Evolutionary conservation across 2,888 invertebrate genomes (phyloP).

Genomic region (Xestoiulus laeticollis): DNA sequence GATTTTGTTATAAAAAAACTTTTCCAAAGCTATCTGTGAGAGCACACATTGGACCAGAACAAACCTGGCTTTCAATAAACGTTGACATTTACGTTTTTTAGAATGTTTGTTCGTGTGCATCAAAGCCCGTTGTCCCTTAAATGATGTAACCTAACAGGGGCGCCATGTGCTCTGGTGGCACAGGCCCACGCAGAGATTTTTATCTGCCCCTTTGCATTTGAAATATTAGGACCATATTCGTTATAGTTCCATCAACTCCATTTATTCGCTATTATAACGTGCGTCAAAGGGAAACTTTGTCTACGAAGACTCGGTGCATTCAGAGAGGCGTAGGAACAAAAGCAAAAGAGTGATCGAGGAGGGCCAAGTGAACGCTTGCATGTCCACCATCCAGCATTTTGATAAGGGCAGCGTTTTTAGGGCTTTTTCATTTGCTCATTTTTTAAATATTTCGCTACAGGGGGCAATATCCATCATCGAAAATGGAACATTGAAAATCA

Average conservation of each 20-base stretch:
- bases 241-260: constrained; percentile 34
- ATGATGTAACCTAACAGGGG: constrained; percentile 14
- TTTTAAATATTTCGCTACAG: constrained; percentile 23
- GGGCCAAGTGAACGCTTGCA: background rate
- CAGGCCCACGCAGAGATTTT: background rate
- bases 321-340: constrained; percentile 16
- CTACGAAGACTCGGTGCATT: background rate
- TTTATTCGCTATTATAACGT: constrained; percentile 12
- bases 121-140: background rate
- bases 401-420: background rate
- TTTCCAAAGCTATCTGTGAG: background rate
- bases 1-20: background rate
- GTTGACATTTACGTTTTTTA: constrained; percentile 17
- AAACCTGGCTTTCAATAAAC: background rate
- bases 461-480: background rate
- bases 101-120: constrained; percentile 5
- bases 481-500: background rate
- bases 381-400: background rate
- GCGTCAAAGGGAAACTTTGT: constrained; percentile 15
- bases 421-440: background rate
- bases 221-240: constrained; percentile 32
- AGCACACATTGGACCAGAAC: background rate
- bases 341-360: background rate
- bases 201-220: background rate
- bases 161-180: constrained; percentile 6